Evolutionary conservation across 2,888 invertebrate genomes (phyloP).

Genomic region (Piscicola geometra): DNA sequence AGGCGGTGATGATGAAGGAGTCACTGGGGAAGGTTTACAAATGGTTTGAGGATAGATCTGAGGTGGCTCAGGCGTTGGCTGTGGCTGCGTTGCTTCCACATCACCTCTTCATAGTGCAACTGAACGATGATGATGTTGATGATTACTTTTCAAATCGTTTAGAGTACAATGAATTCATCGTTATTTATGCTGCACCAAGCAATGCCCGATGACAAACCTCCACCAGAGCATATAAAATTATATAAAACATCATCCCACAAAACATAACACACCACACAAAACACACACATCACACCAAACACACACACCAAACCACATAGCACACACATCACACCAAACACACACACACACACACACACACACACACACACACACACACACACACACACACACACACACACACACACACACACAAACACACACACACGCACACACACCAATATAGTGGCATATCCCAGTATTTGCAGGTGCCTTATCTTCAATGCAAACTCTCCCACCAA

Average conservation of each 20-base stretch:
- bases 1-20: no score
- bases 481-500: constrained; percentile 65
- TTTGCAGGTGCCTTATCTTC: constrained; percentile 64
- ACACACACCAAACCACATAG: no score
- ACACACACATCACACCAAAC: not conserved
- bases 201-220: no score
- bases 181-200: no score
- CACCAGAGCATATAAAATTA: no score
- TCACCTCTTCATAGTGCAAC: constrained; percentile 34
- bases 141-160: no score
- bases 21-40: not conserved
- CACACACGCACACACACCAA: constrained; percentile 40
- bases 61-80: not conserved
- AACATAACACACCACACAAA: not conserved
- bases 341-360: not conserved
- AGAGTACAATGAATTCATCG: no score
- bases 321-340: no score
- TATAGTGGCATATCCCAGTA: constrained; percentile 64
- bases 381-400: no score
- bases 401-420: no score
- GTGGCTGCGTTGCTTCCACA: constrained; percentile 7
- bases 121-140: no score
- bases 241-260: not conserved
- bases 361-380: not conserved
- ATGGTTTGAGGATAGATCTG: not conserved